Evolutionary conservation across 2,113 vertebrate genomes (phyloP), one percentile per base, ranked within the genome.

Genomic region (Gallinago paraguaiae): DNA sequence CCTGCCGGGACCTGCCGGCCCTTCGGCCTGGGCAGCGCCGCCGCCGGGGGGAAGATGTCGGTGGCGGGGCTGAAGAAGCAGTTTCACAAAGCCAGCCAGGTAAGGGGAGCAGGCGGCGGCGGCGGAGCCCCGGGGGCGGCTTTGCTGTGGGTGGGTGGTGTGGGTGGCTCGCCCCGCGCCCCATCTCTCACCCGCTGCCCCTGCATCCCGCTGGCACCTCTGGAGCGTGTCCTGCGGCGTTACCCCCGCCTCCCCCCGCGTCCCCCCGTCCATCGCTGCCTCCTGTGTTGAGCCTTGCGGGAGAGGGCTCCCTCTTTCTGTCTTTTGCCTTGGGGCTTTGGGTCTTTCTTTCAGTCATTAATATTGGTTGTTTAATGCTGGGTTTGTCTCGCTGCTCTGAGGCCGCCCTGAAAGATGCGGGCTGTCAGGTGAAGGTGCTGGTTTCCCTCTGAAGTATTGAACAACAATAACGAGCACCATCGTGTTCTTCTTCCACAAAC

Each of bases 21-120:
- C 77, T 27, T 50, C 19, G 81, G 85, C 65, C 80, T 65, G 70
- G 67, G 71, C 75, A 48, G 53, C 70, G 78, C 68, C 60, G 35
- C 61, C 48, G 48, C 76, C 46, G 48, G 54, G 41, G 80, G 5
- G 57, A 98, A 83, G 90, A 99, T 99, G 99, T 99, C 98, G 75
- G 98, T 98, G 97, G 98, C 98, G 54, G 99, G 99, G 95, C 97
- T 99, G 80, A 99, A 98, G 97, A 99, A 99, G 96, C 99, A 99
- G 97, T 99, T 99, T 78, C 98, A 99, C 96, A 99, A 99, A 97
- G 99, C 99, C 95, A 99, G 98, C 92, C 99, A 99, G 99, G 99
- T 99, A 98, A 82, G 98, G 61, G 11, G 16, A 60, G 33, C 1
- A 35, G n/a, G 71, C 48, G 35, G 56, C 41, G 31, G 22, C 4